Evolutionary conservation across 2,888 invertebrate species (phyloP), one percentile per base, ranked within the genome.

Genomic region (Agrilus biguttatus): DNA sequence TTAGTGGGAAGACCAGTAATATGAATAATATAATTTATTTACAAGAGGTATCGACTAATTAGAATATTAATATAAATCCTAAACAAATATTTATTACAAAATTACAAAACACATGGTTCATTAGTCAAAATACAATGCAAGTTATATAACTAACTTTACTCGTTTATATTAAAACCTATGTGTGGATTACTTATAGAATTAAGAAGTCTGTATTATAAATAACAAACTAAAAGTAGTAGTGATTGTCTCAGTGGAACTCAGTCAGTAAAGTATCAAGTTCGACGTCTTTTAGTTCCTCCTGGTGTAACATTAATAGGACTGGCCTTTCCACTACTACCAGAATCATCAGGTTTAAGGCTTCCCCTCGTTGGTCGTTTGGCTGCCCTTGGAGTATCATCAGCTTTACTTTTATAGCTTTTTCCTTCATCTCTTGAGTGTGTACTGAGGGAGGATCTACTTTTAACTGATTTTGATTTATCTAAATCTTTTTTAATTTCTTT

Each of bases 341-440:
- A 56, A 47, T 67, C 66, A 47, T 69, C 68, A 14, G 66, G 58
- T 53, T 68, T 68, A 33, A 66, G 53, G 49, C 67, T 66, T 14
- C 68, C 68, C 47, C 68, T 58, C 8, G 67, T 65, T 5, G 69
- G 66, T 34, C 68, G 50, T 48, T 68, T 67, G 12, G 51, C 47
- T 13, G 57, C 52, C 48, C 63, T 60, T 5, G 60, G 60, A 5
- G 59, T 57, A 21, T 63, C 65, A 12, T 63, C 62, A 37, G 40
- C 50, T 45, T 48, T 53, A 41, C 48, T 55, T 44, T 49, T 52
- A 17, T 45, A 45, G 13, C 45, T 51, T 49, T 53, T 55, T 1
- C 37, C 43, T 47, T 60, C 46, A 40, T 55, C 55, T 45, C 56
- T 54, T 42, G 49, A 44, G 23, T 46, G 46, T 33, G 49, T 43